Evolutionary conservation across 1,140 invertebrate species (phyloP), one percentile per base, ranked within the genome.

Genomic region (Drosophila insularis): DNA sequence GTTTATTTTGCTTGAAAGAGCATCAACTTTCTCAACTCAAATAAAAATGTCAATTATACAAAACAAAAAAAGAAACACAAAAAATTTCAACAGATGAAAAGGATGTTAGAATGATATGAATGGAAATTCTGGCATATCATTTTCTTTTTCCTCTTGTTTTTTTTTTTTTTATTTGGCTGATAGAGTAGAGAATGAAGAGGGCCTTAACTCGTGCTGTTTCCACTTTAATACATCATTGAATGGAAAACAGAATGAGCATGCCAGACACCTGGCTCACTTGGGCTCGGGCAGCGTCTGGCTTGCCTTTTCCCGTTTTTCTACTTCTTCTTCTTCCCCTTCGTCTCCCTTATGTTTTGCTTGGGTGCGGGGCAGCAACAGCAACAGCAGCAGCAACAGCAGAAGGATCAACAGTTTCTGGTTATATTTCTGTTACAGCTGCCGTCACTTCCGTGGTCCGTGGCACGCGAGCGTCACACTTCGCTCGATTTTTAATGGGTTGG

Each of bases 171-270:
- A n/a, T 50, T 37, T 0, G 11, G 19, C 31, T 58, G 14, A 11
- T 17, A 69, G 23, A 43, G 54, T 58, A 58, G 31, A 31, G 73
- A 37, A 11, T 4, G 35, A 37, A 13, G 35, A 37, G 35, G 2
- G 35, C 75, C 74, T 77, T 66, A 67, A 76, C 73, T 72, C 73
- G 74, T 87, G 78, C 81, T 89, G 81, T 87, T 86, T 81, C 82
- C 82, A 86, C 81, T 86, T 86, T 86, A 86, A 86, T 86, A 86
- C 81, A 86, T 86, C 81, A 86, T 82, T 76, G 80, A 84, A 87
- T 73, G 76, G 76, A 82, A 75, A 73, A 82, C 84, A 86, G 84
- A 87, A 82, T 80, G 82, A 87, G 82, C 82, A 87, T 82, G 82
- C 84, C 80, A 87, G 84, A 89, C 82, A 87, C 82, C 82, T 87